Conservation (phyloP, 92 coral and sea anemone genomes). For the Epizoanthus fatuus region DNA sequence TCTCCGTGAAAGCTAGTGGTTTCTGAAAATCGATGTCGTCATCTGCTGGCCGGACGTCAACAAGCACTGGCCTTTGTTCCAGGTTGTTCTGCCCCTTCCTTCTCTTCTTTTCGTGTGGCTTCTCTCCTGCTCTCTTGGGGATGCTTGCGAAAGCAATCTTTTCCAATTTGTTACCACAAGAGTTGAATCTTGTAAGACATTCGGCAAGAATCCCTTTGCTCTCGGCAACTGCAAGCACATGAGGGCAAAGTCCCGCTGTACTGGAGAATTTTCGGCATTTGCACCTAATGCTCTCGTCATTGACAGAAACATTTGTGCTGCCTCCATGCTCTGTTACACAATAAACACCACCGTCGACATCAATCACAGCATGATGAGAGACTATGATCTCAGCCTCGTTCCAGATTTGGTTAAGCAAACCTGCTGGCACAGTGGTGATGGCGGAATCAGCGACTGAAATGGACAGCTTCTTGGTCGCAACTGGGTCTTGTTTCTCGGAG, state of each 20-base stretch:
- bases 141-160: conserved; percentile 36
- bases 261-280: conserved; percentile 50
- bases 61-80: conserved; percentile 38
- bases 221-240: conserved; percentile 60
- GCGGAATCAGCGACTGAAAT: conserved; percentile 32
- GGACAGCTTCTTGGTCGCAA: conserved; percentile 45
- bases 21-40: conserved; percentile 53
- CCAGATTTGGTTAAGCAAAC: conserved; percentile 57
- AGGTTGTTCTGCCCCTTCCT: conserved; percentile 66
- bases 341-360: conserved; percentile 46
- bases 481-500: not conserved
- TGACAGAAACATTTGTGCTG: conserved; percentile 9
- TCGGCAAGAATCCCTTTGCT: conserved; percentile 44
- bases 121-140: conserved; percentile 59
- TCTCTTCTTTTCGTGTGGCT: conserved; percentile 49
- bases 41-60: conserved; percentile 34
- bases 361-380: conserved; percentile 52
- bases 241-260: conserved; percentile 53
- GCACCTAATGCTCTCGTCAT: conserved; percentile 28
- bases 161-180: conserved; percentile 4
- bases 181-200: conserved; percentile 26
- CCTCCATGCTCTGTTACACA: conserved; percentile 60
- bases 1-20: conserved; percentile 55
- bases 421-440: conserved; percentile 21
- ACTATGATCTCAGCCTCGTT: conserved; percentile 64